A percentile compares a stretch with the other conserved stretches of the same genome.
phyloP scores from a whole-genome alignment of 2,113 vertebrate genomes.

The Pelvicachromis taeniatus region DNA sequence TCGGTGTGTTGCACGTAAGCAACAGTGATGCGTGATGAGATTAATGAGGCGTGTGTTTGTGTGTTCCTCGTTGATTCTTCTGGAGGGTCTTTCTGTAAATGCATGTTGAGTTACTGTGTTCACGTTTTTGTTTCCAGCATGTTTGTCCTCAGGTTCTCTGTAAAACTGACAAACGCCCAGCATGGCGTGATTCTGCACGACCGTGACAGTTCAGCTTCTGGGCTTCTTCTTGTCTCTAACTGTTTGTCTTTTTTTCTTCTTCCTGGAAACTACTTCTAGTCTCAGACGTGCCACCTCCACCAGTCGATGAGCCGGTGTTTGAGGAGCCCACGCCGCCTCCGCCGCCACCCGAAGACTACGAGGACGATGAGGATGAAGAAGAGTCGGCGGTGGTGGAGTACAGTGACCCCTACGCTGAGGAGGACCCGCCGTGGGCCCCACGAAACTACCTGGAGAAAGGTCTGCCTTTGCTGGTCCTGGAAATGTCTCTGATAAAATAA shows the following conservation, averaged over 20 bases:
- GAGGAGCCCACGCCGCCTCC: constrained; percentile 88
- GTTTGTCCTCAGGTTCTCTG: background rate
- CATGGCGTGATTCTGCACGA: background rate
- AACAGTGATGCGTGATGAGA: background rate
- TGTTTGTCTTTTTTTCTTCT: background rate
- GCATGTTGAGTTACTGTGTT: background rate
- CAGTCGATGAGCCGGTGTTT: constrained; percentile 82
- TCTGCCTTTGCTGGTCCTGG: background rate
- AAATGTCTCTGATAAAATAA: background rate
- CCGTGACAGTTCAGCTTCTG: background rate
- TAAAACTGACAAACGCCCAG: background rate
- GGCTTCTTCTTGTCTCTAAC: background rate
- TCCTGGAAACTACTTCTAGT: constrained; percentile 60
- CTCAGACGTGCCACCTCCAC: constrained; percentile 89
- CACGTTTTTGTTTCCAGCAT: background rate
- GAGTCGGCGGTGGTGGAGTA: constrained; percentile 98
- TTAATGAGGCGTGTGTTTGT: background rate
- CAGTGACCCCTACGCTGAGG: constrained; percentile 96
- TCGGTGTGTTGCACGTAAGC: background rate
- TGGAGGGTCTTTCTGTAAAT: background rate
- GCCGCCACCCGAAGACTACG: constrained; percentile 91
- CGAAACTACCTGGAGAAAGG: constrained; percentile 72
- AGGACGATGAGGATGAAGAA: constrained; percentile 94
- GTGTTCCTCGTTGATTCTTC: background rate
- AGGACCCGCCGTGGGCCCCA: constrained; percentile 97